phyloP scores from a whole-genome alignment of 53 echinoderm and acorn worm species.

The Henricia sp. region DNA sequence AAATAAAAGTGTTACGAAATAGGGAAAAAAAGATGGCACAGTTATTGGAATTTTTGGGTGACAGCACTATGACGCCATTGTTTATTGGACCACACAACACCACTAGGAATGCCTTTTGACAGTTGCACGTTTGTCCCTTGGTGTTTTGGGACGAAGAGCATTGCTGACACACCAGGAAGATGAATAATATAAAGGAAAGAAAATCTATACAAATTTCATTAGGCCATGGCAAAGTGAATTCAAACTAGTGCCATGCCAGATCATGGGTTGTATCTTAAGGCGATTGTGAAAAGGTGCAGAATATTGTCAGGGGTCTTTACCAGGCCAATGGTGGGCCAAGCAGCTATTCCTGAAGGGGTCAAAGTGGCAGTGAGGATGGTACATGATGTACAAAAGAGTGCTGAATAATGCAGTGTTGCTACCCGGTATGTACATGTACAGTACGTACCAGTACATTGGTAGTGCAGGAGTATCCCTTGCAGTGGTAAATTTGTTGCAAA shows the following conservation, averaged over 20 bases:
- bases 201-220: constrained; percentile 59
- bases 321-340: not conserved
- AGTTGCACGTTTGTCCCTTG: constrained; percentile 45
- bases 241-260: not conserved
- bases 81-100: constrained; percentile 32
- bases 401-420: constrained; percentile 50
- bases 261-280: too few relatives aligned
- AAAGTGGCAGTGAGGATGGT: not conserved
- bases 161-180: constrained; percentile 33
- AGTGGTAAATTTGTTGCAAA: not conserved
- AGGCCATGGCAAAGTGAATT: constrained; percentile 31
- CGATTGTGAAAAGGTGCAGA: not conserved
- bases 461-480: too few relatives aligned
- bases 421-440: not conserved
- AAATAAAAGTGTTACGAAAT: constrained; percentile 10
- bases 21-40: not conserved
- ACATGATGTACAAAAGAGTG: constrained; percentile 6
- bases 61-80: constrained; percentile 25
- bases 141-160: constrained; percentile 4
- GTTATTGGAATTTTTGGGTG: constrained; percentile 8
- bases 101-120: constrained; percentile 14
- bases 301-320: not conserved
- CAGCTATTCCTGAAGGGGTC: not conserved
- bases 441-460: too few relatives aligned
- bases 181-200: not conserved